phyloP scores from a whole-genome alignment of 2,888 invertebrate species.

The Furcula furcula region DNA sequence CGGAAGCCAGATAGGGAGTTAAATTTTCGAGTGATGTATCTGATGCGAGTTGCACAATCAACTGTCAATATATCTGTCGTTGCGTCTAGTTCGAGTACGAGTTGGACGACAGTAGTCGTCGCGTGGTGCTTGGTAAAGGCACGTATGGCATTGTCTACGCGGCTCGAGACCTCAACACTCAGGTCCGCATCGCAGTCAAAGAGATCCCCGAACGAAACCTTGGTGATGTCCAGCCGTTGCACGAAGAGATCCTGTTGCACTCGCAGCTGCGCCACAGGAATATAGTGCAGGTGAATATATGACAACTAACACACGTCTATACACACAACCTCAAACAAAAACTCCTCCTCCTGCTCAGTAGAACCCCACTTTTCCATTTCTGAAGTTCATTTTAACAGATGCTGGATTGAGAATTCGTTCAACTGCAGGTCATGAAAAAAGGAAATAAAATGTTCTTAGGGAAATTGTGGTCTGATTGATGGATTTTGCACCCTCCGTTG shows the following conservation, averaged over 20 bases:
- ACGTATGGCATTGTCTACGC: slow-evolving; percentile 98
- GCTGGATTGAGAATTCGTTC: no score
- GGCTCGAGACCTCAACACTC: slow-evolving; percentile 95
- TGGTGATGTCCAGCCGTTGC: slow-evolving; percentile 98
- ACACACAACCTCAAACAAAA: no score
- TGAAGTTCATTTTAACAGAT: no score
- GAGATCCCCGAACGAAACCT: slow-evolving; percentile 98
- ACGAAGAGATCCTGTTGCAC: slow-evolving; percentile 98
- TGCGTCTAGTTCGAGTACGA: slow-evolving; percentile 95
- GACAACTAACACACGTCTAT: no score
- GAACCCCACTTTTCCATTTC: no score
- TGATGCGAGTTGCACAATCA: not conserved
- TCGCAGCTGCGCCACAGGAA: slow-evolving; percentile 97
- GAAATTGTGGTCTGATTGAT: no score
- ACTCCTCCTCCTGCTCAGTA: no score
- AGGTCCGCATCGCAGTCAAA: slow-evolving; percentile 97
- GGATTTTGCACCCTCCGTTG: no score
- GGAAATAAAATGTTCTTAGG: no score
- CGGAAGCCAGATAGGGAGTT: no score
- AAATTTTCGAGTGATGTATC: no score
- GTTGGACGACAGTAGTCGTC: slow-evolving; percentile 92
- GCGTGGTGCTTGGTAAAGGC: slow-evolving; percentile 94
- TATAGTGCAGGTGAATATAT: slow-evolving; percentile 94
- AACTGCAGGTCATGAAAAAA: no score
- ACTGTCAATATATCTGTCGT: not conserved